Base-by-base conservation (phyloP, 2,888 invertebrate genomes). In the Euplagia quadripunctaria region DNA sequence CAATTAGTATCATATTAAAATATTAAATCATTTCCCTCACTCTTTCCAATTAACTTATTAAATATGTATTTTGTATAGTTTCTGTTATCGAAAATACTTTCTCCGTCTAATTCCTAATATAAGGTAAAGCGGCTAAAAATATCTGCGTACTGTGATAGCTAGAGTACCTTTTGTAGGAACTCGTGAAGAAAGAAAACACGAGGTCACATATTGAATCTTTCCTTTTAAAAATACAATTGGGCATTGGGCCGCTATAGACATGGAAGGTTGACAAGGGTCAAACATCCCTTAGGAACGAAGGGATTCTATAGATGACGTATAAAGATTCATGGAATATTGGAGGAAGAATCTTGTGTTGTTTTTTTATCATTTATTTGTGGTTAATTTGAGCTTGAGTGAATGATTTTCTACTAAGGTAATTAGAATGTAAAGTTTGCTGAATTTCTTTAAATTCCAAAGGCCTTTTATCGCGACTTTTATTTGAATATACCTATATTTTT, bases 181-280 rank as follows among this genome's bases (percentile, higher is more conserved):
- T 67, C 42, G 61, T 41, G 71, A 67, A 58, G 66, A 68, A 64
- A 70, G 55, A 69, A 69, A 75, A 64, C 68, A 71, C 73, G 71
- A 71, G 68, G 68, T 69, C 61, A 69, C 65, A 73, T 82, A 79
- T 83, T 79, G 73, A 83, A 83, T 79, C 76, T 72, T 79, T 70
- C 76, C 68, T 77, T 82, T 78, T 78, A 72, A 76, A 78, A 79
- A 80, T 72, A 82, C 80, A 79, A 82, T 79, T 76, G 79, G 70
- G 72, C 74, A 73, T 68, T 78, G 80, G 73, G 64, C 79, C 73
- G 74, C 68, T 65, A 74, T 75, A 79, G 76, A 79, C 78, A 75
- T 73, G 74, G 71, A 69, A 76, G 78, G 76, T 80, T 82, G 83
- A 83, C 80, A 83, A 83, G 83, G 83, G 83, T 83, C 78, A 79